These are phyloP conservation scores for Pandion haliaetus DNA, from an alignment of 2,113 vertebrate genomes.

Conservation along the genomic window DNA sequence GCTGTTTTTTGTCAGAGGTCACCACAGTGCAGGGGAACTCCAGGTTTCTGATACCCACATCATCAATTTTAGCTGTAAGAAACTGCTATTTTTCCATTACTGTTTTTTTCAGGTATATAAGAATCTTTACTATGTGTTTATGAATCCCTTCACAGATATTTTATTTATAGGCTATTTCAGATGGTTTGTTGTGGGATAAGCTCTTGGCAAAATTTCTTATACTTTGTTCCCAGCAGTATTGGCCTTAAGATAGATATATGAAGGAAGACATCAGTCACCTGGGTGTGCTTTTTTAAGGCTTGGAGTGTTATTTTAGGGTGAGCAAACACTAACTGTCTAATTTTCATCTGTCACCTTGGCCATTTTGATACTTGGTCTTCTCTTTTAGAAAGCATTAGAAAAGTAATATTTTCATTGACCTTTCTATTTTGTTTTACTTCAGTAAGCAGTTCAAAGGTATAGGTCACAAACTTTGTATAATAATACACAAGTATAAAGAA, in stretches of 20 bases:
- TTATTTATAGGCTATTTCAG: conserved; percentile 74
- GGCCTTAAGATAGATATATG: background rate
- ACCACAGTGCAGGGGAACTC: conserved; percentile 46
- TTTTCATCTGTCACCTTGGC: conserved; percentile 26
- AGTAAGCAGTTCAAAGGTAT: background rate
- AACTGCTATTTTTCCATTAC: conserved; percentile 60
- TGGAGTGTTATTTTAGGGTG: conserved; percentile 23
- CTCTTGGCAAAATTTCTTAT: conserved; percentile 50
- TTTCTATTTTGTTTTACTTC: conserved; percentile 15
- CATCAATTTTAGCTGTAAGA: conserved; percentile 57
- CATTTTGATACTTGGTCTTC: background rate
- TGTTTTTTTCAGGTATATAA: conserved; percentile 37
- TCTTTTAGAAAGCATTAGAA: conserved; percentile 6
- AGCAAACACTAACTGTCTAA: conserved; percentile 35
- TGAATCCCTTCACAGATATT: conserved; percentile 55
- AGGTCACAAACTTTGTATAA: background rate
- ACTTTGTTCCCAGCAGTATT: conserved; percentile 44
- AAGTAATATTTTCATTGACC: conserved; percentile 30
- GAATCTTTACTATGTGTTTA: conserved; percentile 56
- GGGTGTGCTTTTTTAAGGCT: conserved; percentile 39
- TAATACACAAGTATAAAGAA: background rate
- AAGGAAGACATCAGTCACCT: conserved; percentile 38
- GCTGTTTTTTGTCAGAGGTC: conserved; percentile 45
- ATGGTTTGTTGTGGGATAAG: conserved; percentile 65
- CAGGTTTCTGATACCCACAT: conserved; percentile 52